Percentiles rank a stretch among this genome's conserved stretches.
Evolutionary conservation across 1,140 invertebrate species (phyloP).

Genomic region (Drosophila subobscura): DNA sequence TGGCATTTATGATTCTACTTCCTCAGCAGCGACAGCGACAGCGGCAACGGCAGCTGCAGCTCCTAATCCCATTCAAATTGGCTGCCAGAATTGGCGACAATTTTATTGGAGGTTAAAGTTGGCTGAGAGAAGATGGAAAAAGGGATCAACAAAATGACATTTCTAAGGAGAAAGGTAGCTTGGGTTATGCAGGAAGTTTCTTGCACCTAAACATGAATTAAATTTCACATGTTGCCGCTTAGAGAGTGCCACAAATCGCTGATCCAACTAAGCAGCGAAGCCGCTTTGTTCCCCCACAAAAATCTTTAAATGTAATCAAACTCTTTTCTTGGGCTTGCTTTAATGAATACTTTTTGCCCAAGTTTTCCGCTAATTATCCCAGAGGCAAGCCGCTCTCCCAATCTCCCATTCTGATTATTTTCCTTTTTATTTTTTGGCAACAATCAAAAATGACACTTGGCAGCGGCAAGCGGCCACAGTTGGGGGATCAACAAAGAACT

Average conservation of each 20-base stretch:
- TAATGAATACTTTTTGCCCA: slow-evolving; percentile 28
- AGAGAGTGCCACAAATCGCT: not conserved
- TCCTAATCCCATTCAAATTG: slow-evolving; percentile 41
- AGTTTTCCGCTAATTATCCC: slow-evolving; percentile 47
- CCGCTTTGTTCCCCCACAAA: slow-evolving; percentile 2
- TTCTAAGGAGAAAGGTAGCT: too few species aligned
- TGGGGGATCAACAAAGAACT: slow-evolving; percentile 38
- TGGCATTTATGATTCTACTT: slow-evolving; percentile 47
- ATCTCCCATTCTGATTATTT: too few species aligned
- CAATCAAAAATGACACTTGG: slow-evolving; percentile 46
- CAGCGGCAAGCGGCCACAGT: slow-evolving; percentile 34
- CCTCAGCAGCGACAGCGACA: slow-evolving; percentile 26
- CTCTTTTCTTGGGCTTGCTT: slow-evolving; percentile 13
- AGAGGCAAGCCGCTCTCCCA: slow-evolving; percentile 7
- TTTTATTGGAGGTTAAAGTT: slow-evolving; percentile 18
- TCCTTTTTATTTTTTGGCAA: slow-evolving; percentile 23
- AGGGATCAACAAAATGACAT: too few species aligned
- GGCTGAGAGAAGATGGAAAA: slow-evolving; percentile 36
- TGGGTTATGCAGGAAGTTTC: too few species aligned
- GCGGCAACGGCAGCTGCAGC: slow-evolving; percentile 21
- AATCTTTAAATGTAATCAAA: slow-evolving; percentile 11
- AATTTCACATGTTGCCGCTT: slow-evolving; percentile 17
- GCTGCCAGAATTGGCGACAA: not conserved
- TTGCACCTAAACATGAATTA: not conserved
- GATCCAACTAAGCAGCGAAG: slow-evolving; percentile 1